Conservation (phyloP, 2,113 vertebrate genomes). For the Pterophyllum scalare region DNA sequence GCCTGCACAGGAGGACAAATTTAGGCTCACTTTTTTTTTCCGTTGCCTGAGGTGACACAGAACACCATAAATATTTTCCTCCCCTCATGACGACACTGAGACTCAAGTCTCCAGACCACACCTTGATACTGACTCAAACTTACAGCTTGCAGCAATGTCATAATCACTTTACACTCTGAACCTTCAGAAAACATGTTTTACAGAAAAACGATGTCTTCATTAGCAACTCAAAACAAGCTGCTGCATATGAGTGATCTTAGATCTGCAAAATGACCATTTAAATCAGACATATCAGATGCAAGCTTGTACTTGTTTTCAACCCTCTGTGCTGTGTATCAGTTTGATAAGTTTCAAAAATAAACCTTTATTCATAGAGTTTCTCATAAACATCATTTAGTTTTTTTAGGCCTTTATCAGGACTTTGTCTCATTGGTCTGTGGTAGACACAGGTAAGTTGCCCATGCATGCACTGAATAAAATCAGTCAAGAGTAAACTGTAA, state of each 20-base stretch:
- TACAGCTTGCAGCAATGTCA: not conserved
- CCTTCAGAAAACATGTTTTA: not conserved
- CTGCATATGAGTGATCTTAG: not conserved
- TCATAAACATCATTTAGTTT: too few species aligned
- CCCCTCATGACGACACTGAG: conserved; percentile 35
- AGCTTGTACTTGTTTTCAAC: not conserved
- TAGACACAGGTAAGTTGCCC: not conserved
- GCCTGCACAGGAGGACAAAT: conserved; percentile 11
- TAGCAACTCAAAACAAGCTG: not conserved
- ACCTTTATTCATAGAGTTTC: not conserved
- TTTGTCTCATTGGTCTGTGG: not conserved
- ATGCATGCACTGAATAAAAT: not conserved
- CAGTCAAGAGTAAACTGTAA: not conserved
- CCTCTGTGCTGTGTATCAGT: not conserved
- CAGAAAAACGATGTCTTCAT: not conserved
- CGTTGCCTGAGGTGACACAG: conserved; percentile 37
- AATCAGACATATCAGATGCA: not conserved
- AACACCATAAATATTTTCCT: conserved; percentile 39
- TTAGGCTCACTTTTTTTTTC: conserved; percentile 2
- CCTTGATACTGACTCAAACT: conserved; percentile 29
- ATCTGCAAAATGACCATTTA: not conserved
- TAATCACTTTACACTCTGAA: not conserved
- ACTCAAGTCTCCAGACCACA: conserved; percentile 30
- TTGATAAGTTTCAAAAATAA: not conserved
- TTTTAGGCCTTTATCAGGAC: not conserved